Percentiles rank a stretch among this genome's conserved stretches.
Conservation (phyloP, 2,113 vertebrate genomes). For the Hemibagrus wyckioides region DNA sequence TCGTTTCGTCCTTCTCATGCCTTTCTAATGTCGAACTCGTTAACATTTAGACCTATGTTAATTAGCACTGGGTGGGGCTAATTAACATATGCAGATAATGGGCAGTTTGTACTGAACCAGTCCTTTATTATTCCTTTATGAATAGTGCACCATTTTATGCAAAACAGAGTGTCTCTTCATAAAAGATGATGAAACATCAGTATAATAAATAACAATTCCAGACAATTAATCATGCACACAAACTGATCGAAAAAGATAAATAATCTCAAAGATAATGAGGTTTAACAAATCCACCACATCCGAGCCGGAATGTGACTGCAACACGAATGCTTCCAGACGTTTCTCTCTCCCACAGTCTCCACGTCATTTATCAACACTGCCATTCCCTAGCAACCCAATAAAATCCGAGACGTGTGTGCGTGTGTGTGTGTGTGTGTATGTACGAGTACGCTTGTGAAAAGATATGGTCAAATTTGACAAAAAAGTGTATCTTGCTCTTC, state of each 20-base stretch:
- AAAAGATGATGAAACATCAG: not conserved
- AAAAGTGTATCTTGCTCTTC: not conserved
- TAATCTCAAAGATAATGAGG: not conserved
- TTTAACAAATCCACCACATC: not conserved
- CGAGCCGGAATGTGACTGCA: slow-evolving; percentile 9
- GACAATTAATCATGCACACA: not conserved
- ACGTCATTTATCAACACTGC: slow-evolving; percentile 33
- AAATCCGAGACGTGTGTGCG: not conserved
- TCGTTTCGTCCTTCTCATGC: not conserved
- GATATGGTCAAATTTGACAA: not conserved
- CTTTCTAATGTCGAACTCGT: not conserved
- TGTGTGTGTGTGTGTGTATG: slow-evolving; percentile 4
- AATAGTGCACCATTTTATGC: not conserved
- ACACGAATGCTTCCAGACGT: slow-evolving; percentile 40
- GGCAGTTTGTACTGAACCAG: not conserved
- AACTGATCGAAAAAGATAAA: not conserved
- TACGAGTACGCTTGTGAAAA: not conserved
- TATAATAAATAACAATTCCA: not conserved
- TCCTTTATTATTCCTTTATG: not conserved
- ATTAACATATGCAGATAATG: not conserved
- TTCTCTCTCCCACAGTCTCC: slow-evolving; percentile 33
- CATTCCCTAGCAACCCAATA: slow-evolving; percentile 24
- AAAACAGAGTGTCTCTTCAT: not conserved
- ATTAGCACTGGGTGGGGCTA: not conserved
- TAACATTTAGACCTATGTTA: not conserved